Conservation (phyloP, 2,888 invertebrate genomes). For the Leptopilina drosophilae region DNA sequence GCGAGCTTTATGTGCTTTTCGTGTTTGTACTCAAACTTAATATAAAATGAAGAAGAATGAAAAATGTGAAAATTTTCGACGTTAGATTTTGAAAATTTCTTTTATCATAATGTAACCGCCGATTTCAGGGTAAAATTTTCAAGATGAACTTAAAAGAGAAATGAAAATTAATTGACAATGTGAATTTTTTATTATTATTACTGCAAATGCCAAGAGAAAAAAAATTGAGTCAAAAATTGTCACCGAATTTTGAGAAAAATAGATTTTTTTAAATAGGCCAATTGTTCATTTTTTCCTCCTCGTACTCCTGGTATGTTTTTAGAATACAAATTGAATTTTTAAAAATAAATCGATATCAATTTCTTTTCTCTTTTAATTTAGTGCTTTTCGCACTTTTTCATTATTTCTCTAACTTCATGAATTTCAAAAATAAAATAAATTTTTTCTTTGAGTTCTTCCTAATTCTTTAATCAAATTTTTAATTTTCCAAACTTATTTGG, state of each 20-base stretch:
- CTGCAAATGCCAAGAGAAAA: not conserved
- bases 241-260: conserved; percentile 27
- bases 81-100: not conserved
- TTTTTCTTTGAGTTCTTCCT: too few relatives aligned
- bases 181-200: not conserved
- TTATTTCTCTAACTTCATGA: too few relatives aligned
- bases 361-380: too few relatives aligned
- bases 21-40: not conserved
- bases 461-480: too few relatives aligned
- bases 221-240: conserved; percentile 25
- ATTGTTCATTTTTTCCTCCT: not conserved
- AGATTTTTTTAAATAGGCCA: conserved; percentile 19
- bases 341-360: not conserved
- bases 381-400: too few relatives aligned
- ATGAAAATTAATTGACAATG: not conserved
- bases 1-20: conserved; percentile 14
- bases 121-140: conserved; percentile 19
- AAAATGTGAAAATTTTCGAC: not conserved
- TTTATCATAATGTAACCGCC: not conserved
- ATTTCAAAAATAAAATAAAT: too few relatives aligned
- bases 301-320: not conserved
- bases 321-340: not conserved
- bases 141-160: conserved; percentile 9
- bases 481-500: too few relatives aligned
- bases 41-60: too few relatives aligned